phyloP scores from a whole-genome alignment of 2,797 vertebrate genomes.

The Pampus argenteus region DNA sequence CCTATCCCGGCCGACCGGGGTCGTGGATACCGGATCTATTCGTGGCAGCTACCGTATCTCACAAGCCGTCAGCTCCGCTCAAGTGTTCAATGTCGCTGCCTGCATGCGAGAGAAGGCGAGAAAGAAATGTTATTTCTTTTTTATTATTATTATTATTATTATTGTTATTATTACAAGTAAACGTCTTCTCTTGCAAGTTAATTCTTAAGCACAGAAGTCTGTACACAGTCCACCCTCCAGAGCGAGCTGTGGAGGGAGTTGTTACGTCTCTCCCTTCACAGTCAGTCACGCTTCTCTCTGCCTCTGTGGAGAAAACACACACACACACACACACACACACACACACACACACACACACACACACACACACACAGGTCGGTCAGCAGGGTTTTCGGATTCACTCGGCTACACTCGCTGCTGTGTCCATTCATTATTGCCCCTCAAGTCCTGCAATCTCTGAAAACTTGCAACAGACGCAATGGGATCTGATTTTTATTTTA shows the following conservation, averaged over 20 bases:
- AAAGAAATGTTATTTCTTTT: slow-evolving; percentile 13
- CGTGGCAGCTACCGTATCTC: slow-evolving; percentile 65
- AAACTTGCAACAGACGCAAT: slow-evolving; percentile 1
- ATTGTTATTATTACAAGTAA: too few relatives aligned
- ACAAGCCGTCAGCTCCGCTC: slow-evolving; percentile 55
- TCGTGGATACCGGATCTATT: slow-evolving; percentile 71
- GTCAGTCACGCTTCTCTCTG: slow-evolving; percentile 77
- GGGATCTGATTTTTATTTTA: not conserved
- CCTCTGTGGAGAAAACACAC: slow-evolving; percentile 52
- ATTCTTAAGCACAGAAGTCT: slow-evolving; percentile 33
- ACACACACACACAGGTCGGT: slow-evolving; percentile 70
- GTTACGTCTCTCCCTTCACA: slow-evolving; percentile 55
- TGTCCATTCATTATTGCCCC: slow-evolving; percentile 58
- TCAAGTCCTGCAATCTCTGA: slow-evolving; percentile 15
- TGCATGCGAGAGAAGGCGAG: slow-evolving; percentile 17
- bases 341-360: too few relatives aligned
- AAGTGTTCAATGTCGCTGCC: slow-evolving; percentile 57
- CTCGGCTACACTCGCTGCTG: slow-evolving; percentile 71
- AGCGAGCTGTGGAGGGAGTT: slow-evolving; percentile 57
- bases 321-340: slow-evolving; percentile 31
- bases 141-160: too few relatives aligned
- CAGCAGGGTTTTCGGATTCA: slow-evolving; percentile 75
- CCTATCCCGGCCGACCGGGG: slow-evolving; percentile 66
- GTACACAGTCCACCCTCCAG: slow-evolving; percentile 22
- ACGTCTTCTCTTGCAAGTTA: slow-evolving; percentile 10